Evolutionary conservation across 2,888 invertebrate species (phyloP).

Genomic region (Tupiocoris notatus): DNA sequence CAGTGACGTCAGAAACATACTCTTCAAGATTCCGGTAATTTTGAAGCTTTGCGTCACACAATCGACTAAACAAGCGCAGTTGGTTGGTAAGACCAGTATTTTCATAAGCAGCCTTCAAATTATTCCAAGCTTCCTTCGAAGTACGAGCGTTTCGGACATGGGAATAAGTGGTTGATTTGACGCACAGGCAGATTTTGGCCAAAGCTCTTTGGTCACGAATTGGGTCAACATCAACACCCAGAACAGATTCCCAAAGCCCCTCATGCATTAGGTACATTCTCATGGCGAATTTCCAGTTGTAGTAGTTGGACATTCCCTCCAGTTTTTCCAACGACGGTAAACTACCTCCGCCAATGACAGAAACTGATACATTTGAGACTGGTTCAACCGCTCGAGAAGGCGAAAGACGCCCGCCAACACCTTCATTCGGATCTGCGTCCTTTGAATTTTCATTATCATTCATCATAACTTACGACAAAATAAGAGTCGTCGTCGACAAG

Average conservation of each 20-base stretch:
- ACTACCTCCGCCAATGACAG: too few relatives aligned
- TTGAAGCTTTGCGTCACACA: slow-evolving; percentile 9
- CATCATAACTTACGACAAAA: too few relatives aligned
- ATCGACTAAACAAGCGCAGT: slow-evolving; percentile 7
- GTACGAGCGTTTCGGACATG: slow-evolving; percentile 9
- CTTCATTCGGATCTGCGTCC: too few relatives aligned
- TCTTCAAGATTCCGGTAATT: background rate
- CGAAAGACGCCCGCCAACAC: too few relatives aligned
- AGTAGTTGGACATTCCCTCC: slow-evolving; percentile 29
- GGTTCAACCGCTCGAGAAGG: too few relatives aligned
- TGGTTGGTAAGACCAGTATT: slow-evolving; percentile 5
- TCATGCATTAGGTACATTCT: slow-evolving; percentile 6
- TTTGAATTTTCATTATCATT: too few relatives aligned
- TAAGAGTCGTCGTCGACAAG: too few relatives aligned
- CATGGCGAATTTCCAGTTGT: slow-evolving; percentile 33
- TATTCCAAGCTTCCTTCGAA: slow-evolving; percentile 11
- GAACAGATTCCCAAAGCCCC: slow-evolving; percentile 11
- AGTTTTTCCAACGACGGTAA: slow-evolving; percentile 24
- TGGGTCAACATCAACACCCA: background rate
- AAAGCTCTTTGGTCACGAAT: slow-evolving; percentile 12
- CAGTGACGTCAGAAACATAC: slow-evolving; percentile 9
- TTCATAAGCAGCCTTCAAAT: slow-evolving; percentile 12
- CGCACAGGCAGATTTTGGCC: slow-evolving; percentile 15
- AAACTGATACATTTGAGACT: too few relatives aligned
- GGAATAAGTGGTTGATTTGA: slow-evolving; percentile 18